Conservation (phyloP, 1,140 invertebrate species). For the Brevipalpus yothersi region DNA sequence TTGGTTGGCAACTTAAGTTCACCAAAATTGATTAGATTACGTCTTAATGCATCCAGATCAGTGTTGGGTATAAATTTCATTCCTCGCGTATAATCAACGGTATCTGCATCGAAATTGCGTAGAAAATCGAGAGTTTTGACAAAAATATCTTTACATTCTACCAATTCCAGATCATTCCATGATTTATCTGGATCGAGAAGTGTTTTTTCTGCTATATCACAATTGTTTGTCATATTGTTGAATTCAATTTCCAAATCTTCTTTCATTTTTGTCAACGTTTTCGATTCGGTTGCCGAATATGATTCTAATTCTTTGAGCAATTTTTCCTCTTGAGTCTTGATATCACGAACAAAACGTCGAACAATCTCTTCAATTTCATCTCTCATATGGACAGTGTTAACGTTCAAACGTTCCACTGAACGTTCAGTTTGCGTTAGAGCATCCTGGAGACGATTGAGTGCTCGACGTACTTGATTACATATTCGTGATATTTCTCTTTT, state of each 20-base stretch:
- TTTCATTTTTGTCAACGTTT: slow-evolving; percentile 56
- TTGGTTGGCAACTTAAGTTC: slow-evolving; percentile 45
- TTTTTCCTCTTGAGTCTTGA: slow-evolving; percentile 70
- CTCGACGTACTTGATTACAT: slow-evolving; percentile 40
- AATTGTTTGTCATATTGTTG: slow-evolving; percentile 74
- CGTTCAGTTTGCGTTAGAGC: slow-evolving; percentile 55
- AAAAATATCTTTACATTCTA: slow-evolving; percentile 83
- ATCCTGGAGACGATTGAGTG: slow-evolving; percentile 58
- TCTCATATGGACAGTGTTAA: slow-evolving; percentile 54
- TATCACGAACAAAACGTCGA: slow-evolving; percentile 46
- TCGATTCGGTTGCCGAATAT: slow-evolving; percentile 53
- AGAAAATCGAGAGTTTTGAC: slow-evolving; percentile 69
- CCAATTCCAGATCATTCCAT: slow-evolving; percentile 27
- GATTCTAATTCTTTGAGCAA: slow-evolving; percentile 65
- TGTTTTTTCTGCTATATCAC: slow-evolving; percentile 78
- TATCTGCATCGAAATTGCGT: slow-evolving; percentile 73
- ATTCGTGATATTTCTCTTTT: slow-evolving; percentile 76
- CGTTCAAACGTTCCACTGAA: slow-evolving; percentile 52
- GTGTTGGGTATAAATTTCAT: slow-evolving; percentile 60
- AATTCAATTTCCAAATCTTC: slow-evolving; percentile 78
- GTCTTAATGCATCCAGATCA: slow-evolving; percentile 62
- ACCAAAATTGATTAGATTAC: slow-evolving; percentile 57
- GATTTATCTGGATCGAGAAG: slow-evolving; percentile 33
- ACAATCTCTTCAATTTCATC: slow-evolving; percentile 81
- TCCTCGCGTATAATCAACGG: slow-evolving; percentile 49